Percentiles rank a stretch among this genome's conserved stretches.
Conservation (phyloP, 2,797 vertebrate species). For the Notamacropus eugenii region DNA sequence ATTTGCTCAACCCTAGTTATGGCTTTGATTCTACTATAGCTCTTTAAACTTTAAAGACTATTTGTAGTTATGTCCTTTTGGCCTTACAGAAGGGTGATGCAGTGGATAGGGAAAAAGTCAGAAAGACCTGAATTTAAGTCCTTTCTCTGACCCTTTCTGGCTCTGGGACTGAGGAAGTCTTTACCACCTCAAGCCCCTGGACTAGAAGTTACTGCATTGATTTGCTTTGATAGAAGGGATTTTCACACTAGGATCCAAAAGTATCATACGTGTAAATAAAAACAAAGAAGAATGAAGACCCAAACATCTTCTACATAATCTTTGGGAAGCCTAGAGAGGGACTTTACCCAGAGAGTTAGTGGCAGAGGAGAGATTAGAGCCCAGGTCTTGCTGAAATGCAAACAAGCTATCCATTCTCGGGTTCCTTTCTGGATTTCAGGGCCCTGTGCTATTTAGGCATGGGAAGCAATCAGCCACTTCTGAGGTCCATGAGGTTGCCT, state of each 20-base stretch:
- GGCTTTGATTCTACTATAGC: background rate
- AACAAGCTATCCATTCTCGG: no score
- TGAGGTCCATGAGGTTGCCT: background rate
- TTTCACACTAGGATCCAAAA: background rate
- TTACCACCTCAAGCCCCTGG: background rate
- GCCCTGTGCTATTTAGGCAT: background rate
- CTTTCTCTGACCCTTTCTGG: background rate
- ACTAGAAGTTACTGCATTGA: background rate
- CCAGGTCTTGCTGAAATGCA: background rate
- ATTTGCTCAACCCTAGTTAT: background rate
- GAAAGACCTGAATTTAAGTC: background rate
- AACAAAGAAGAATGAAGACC: background rate
- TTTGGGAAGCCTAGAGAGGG: background rate
- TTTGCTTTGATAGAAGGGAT: background rate
- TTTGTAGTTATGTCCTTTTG: background rate
- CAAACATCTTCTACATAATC: background rate
- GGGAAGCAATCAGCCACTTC: background rate
- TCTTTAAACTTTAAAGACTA: background rate
- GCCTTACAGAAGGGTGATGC: background rate
- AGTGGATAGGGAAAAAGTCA: background rate
- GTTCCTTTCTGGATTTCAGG: background rate
- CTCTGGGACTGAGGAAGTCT: background rate
- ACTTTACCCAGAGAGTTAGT: background rate
- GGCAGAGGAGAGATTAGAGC: background rate
- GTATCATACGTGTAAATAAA: background rate